Conservation (phyloP, 2,888 invertebrate genomes). For the Drosophila borealis region DNA sequence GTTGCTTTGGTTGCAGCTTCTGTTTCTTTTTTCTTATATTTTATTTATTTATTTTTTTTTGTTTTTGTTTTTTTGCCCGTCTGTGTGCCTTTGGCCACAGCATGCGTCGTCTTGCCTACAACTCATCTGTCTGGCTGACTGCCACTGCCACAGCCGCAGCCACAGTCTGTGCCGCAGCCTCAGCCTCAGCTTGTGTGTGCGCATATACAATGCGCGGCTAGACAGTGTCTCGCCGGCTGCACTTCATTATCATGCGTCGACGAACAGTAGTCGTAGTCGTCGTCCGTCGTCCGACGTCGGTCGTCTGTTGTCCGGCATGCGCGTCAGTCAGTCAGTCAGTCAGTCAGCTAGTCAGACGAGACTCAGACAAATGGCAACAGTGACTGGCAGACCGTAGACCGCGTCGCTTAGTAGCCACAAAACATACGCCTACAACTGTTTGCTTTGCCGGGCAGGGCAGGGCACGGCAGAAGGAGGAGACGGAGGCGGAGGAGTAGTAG, state of each 20-base stretch:
- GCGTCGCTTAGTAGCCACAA: slow-evolving; percentile 53
- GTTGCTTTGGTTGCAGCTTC: slow-evolving; percentile 15
- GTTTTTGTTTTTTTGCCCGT: slow-evolving; percentile 16
- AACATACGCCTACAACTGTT: slow-evolving; percentile 72
- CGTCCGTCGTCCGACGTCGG: slow-evolving; percentile 35
- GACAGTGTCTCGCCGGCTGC: slow-evolving; percentile 83
- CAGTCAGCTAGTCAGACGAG: slow-evolving; percentile 19
- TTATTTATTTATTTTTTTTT: background rate
- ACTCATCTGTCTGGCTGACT: slow-evolving; percentile 25
- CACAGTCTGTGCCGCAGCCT: slow-evolving; percentile 26
- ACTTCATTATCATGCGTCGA: slow-evolving; percentile 82
- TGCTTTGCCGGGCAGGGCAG: slow-evolving; percentile 40
- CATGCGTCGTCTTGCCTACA: slow-evolving; percentile 29
- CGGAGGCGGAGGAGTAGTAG: background rate
- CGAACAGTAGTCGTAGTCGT: slow-evolving; percentile 56
- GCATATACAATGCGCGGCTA: slow-evolving; percentile 78
- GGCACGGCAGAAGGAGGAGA: background rate
- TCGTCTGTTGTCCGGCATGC: slow-evolving; percentile 25
- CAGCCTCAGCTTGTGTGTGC: slow-evolving; percentile 31
- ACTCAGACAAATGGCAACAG: slow-evolving; percentile 31
- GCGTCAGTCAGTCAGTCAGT: slow-evolving; percentile 47
- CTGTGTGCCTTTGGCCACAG: slow-evolving; percentile 54
- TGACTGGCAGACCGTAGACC: slow-evolving; percentile 42
- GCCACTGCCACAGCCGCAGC: slow-evolving; percentile 28
- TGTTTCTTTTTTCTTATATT: background rate